Base-by-base conservation (phyloP, 2,888 invertebrate species). In the Salticus scenicus region DNA sequence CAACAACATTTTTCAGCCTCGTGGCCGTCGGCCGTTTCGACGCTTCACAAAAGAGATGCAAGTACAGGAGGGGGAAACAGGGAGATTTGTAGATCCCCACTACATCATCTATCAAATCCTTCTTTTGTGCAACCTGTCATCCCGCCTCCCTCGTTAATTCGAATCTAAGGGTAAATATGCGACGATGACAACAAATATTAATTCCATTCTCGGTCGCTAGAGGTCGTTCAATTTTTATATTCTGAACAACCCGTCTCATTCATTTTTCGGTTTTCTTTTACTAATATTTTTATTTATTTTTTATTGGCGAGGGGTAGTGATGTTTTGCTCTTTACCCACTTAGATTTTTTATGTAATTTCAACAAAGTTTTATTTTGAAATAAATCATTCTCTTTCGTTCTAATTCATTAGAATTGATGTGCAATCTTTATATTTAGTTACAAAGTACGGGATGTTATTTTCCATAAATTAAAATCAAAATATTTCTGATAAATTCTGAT, bases 131-230 rank as follows among this genome's bases (percentile, higher is more conserved):
- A 42, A 57, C 64, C 27, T 76, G 76, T 83, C 82, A 83, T 76
- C 76, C 64, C 82, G 82, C 82, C 82, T 64, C 71, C 82, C 82
- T 76, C 76, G 76, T 82, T 82, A 82, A 82, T 82, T 82, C 81
- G 70, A 82, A 75, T 75, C 75, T 64, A 75, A 70, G 74, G 64
- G 70, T 82, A 82, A 82, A 82, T 75, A 82, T 67, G 57, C 70
- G 69, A 73, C 37, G 67, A 72, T 74, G 67, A 81, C 73, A 81
- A 41, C 70, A 70, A 69, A 70, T 64, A 72, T 42, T 63, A 72
- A 63, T 79, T 71, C 51, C 24, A 24, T 41, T 63, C 64, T 64
- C 71, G 20, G 24, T 31, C 64, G 64, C 31, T 37, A 79, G 78
- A 63, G 37, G 78, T 42, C 64, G 72, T 64, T 42, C 70, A 17